Percentiles rank a stretch among this genome's conserved stretches.
These are phyloP conservation scores for Falco peregrinus DNA, from an alignment of 2,797 vertebrate species.

Conservation along the genomic window DNA sequence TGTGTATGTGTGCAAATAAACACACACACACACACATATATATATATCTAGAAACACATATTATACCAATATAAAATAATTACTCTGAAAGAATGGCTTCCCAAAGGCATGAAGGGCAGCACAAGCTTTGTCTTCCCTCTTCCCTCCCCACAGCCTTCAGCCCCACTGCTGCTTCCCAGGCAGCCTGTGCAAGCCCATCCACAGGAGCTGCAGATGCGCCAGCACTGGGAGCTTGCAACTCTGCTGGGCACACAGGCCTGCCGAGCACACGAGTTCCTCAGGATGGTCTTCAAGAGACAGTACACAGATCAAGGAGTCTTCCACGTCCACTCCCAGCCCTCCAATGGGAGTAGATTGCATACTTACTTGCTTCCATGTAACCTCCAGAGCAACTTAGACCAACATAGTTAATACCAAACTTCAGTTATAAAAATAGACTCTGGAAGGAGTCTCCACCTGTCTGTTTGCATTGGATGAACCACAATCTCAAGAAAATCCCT, in stretches of 20 bases:
- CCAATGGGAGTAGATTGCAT: neutral
- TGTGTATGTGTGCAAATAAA: neutral
- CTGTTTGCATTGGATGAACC: neutral
- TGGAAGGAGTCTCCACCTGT: neutral
- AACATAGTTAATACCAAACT: neutral
- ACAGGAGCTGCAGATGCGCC: neutral
- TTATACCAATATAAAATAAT: neutral
- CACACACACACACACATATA: fast-evolving
- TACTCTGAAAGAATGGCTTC: neutral
- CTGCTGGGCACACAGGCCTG: neutral
- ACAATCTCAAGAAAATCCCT: neutral
- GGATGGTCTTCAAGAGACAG: neutral
- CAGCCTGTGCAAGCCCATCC: neutral
- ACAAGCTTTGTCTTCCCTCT: neutral
- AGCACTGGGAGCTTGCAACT: neutral
- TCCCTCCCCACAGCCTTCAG: neutral
- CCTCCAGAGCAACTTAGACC: neutral
- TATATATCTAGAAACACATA: neutral
- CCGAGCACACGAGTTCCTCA: neutral
- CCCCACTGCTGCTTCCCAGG: neutral
- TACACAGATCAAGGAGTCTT: neutral
- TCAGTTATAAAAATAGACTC: neutral
- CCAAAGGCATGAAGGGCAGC: neutral
- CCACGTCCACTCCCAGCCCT: neutral
- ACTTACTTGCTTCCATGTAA: neutral